Evolutionary conservation across 2,888 invertebrate species (phyloP).

Genomic region (Lacanobia wlatinum): DNA sequence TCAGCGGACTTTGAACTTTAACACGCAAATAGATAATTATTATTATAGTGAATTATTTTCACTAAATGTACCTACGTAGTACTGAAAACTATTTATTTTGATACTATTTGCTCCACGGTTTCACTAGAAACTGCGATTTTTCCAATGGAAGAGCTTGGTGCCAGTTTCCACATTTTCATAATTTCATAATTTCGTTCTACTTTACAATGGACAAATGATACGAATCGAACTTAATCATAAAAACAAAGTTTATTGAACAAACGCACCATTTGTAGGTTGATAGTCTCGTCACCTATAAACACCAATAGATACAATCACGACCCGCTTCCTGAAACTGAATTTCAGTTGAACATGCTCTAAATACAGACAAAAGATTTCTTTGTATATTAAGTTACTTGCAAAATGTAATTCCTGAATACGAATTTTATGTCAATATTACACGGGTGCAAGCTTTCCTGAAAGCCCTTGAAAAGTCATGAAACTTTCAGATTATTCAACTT

Average conservation of each 20-base stretch:
- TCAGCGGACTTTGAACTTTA: slow-evolving; percentile 62
- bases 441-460: neutral
- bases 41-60: neutral
- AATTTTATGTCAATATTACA: neutral
- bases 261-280: neutral
- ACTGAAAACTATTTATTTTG: neutral
- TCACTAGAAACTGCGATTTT: neutral
- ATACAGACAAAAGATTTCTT: slow-evolving; percentile 12
- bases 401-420: neutral
- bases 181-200: neutral
- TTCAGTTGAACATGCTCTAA: slow-evolving; percentile 11
- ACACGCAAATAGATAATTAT: slow-evolving; percentile 43
- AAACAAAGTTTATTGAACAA: neutral
- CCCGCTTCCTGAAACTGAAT: slow-evolving; percentile 27
- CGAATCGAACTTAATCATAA: neutral
- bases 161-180: neutral
- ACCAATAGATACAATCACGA: slow-evolving; percentile 7
- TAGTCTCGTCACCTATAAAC: slow-evolving; percentile 35
- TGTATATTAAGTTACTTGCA: slow-evolving; percentile 8
- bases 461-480: neutral
- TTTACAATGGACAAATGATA: neutral
- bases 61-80: neutral
- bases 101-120: neutral
- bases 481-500: neutral
- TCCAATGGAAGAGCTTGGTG: neutral